Evolutionary conservation across 2,888 invertebrate genomes (phyloP), one percentile per base, ranked within the genome.

Genomic region (Omphaloscelis lunosa): DNA sequence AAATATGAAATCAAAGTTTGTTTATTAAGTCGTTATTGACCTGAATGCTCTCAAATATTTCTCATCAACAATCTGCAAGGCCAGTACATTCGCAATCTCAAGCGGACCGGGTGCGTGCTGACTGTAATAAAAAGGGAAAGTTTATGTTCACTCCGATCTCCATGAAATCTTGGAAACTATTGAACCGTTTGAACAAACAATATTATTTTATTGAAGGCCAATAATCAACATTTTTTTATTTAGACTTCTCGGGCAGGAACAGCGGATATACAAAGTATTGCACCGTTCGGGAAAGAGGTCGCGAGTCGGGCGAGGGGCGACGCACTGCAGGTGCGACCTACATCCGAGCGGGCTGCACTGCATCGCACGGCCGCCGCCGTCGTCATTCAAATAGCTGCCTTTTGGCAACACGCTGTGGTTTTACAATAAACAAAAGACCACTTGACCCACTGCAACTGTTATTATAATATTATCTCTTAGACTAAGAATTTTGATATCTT

Each of bases 271-370:
- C 78, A 90, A 86, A 89, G 91, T 91, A 92, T 85, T 92, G 93
- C 92, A 91, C 86, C 91, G 90, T 86, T 89, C 85, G 84, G 79
- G 85, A 92, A 93, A 90, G 89, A 90, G 93, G 94, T 92, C 93
- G 91, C 91, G 93, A 83, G 66, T 6, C 85, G 87, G 83, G 88
- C 84, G 88, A 77, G 8, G 20, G 51, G 51, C 51, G 51, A 51
- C 88, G 95, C 95, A 95, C 86, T 95, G 95, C 95, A 95, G 95
- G 94, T 93, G 94, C 94, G 95, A 93, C 95, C 95, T 93, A 94
- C 91, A 93, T 95, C 66, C 63, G 77, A 23, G 66, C 72, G 51
- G 70, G 17, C 45, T 77, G 82, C 78, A 79, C 68, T 80, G 78
- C 74, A 23, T 27, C 48, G 34, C 48, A 20, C 20, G 23, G 23